These are phyloP conservation scores for Alectura lathami DNA, from an alignment of 2,113 vertebrate species.

Conservation along the genomic window DNA sequence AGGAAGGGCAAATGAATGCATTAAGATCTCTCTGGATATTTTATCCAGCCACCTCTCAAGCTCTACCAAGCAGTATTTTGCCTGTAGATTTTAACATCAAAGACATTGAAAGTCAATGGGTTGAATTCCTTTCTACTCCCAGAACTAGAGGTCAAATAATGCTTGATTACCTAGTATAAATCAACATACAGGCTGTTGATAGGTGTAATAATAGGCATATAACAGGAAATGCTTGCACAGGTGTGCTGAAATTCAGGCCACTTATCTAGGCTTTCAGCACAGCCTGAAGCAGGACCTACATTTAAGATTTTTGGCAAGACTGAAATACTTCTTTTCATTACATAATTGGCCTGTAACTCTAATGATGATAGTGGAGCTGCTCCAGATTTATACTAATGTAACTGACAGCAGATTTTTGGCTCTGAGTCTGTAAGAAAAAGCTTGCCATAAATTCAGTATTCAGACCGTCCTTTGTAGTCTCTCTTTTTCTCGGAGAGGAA, in stretches of 20 bases:
- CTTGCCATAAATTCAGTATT: conserved; percentile 49
- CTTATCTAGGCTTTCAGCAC: conserved; percentile 14
- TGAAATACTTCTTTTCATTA: conserved; percentile 62
- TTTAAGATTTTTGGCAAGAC: conserved; percentile 64
- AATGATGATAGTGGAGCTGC: conserved; percentile 67
- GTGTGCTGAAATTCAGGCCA: conserved; percentile 45
- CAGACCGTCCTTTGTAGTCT: conserved; percentile 42
- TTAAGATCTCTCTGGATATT: conserved; percentile 47
- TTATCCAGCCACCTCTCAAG: conserved; percentile 34
- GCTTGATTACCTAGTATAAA: not conserved
- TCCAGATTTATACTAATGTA: conserved; percentile 66
- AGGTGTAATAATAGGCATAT: not conserved
- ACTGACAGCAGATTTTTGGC: conserved; percentile 69
- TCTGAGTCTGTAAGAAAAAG: conserved; percentile 41
- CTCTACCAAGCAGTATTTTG: not conserved
- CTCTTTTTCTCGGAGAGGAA: not conserved
- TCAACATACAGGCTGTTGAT: not conserved
- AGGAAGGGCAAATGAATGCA: conserved; percentile 11
- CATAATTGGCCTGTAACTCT: conserved; percentile 67
- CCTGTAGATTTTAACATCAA: conserved; percentile 45
- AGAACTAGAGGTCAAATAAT: conserved; percentile 32
- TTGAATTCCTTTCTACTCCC: not conserved
- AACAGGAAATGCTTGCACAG: conserved; percentile 11
- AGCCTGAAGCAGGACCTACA: conserved; percentile 34
- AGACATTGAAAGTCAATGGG: not conserved